Conservation (phyloP, 2,113 vertebrate species). For the Ophiodon elongatus region DNA sequence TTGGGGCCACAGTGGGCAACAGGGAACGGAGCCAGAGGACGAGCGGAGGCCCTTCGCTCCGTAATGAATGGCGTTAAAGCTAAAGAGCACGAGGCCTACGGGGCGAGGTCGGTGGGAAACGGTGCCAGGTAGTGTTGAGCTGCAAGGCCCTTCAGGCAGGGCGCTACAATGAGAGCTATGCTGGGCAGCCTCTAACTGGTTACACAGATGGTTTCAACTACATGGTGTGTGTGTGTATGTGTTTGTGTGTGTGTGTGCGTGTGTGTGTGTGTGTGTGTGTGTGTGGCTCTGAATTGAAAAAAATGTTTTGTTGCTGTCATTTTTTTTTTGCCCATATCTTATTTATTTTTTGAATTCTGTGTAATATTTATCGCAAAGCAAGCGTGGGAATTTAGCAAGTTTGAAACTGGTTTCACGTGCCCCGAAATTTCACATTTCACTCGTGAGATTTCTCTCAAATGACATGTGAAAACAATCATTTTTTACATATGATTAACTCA, state of each 20-base stretch:
- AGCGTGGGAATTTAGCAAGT: not conserved
- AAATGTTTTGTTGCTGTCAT: not conserved
- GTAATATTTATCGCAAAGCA: not conserved
- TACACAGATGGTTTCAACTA: not conserved
- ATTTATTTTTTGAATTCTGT: too few relatives aligned
- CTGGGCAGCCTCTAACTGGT: not conserved
- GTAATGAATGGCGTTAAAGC: conserved; percentile 57
- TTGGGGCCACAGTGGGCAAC: conserved; percentile 54
- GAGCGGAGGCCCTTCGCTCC: conserved; percentile 54
- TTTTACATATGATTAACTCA: not conserved
- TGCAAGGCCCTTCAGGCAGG: conserved; percentile 18
- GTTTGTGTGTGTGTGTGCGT: too few relatives aligned
- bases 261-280: not conserved
- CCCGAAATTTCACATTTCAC: not conserved
- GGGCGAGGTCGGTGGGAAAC: conserved; percentile 25
- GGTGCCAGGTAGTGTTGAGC: conserved; percentile 57
- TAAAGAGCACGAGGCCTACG: conserved; percentile 32
- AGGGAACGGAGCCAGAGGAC: conserved; percentile 60
- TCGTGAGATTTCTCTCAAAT: not conserved
- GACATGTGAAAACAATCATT: not conserved
- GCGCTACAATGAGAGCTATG: not conserved
- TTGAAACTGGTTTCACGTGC: not conserved
- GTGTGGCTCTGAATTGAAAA: not conserved
- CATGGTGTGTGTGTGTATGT: not conserved
- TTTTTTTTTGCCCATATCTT: too few relatives aligned